Base-by-base conservation (phyloP, 2,113 vertebrate species). In the Poicephalus gulielmi region DNA sequence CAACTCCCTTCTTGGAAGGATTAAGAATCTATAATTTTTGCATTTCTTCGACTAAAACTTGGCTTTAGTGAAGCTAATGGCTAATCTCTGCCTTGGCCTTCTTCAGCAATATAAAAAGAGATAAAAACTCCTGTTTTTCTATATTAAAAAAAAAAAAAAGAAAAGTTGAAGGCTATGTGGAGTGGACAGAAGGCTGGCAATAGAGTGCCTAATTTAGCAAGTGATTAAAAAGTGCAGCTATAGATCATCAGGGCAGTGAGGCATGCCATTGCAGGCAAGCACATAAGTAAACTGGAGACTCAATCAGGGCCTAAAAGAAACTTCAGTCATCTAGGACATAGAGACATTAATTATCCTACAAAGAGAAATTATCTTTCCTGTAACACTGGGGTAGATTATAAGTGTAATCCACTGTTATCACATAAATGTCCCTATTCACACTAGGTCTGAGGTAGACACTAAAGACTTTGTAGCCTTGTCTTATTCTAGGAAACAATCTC, bases 1-100 rank as follows among this genome's bases (percentile, higher is more conserved):
- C 75, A 97, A 95, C 39, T 96, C 70, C 43, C 78, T 92, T 96
- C 95, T 96, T 96, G 96, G 96, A 95, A 97, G 74, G 78, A 71
- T 86, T 81, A 53, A 49, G 82, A 89, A 77, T 85, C 86, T 78
- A 83, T 86, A 84, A 83, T 84, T 96, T 92, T 83, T 96, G 77
- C 77, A 73, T 91, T 91, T 94, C 78, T 95, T 98, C 88, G 79
- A 94, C 87, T 82, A 81, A 95, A 94, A 63, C 94, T 94, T 97
- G 97, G 89, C 92, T 97, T 87, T 74, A 50, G 70, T 83, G 63
- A 90, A 94, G 71, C 9, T 76, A 93, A 92, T 93, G 62, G 87
- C 73, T 88, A 92, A 49, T 62, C 66, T 78, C 75, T 68, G 17
- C 41, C 59, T 83, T 85, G 59, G 90, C 71, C 39, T 82, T 69